A percentile compares a stretch with the other conserved stretches of the same genome.
These are phyloP conservation scores for Sminthurides aquaticus DNA, from an alignment of 2,888 invertebrate genomes.

Conservation along the genomic window DNA sequence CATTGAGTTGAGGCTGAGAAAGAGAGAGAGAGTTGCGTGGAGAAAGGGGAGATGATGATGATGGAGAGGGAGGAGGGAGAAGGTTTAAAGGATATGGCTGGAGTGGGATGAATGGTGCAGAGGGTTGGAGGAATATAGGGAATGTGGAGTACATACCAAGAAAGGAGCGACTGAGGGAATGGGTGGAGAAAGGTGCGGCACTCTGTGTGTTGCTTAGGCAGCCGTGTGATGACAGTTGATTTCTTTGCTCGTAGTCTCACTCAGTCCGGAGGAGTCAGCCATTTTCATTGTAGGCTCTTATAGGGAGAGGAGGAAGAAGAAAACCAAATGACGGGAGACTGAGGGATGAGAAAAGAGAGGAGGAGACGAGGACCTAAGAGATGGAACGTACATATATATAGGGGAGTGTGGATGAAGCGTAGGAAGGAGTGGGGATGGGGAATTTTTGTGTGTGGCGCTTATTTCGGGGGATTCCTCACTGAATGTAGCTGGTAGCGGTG, in stretches of 20 bases:
- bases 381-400: neutral
- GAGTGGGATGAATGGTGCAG: neutral
- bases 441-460: no score
- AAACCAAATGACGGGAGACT: neutral
- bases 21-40: conserved; percentile 1
- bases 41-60: neutral
- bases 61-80: neutral
- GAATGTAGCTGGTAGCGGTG: no score
- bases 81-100: neutral
- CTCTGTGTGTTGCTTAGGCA: conserved; percentile 17
- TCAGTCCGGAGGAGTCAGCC: conserved; percentile 24
- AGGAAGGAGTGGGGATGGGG: no score
- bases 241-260: conserved; percentile 10
- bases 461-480: no score
- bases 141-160: no score
- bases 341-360: neutral
- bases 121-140: no score
- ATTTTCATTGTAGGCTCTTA: conserved; percentile 21
- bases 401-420: no score
- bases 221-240: conserved; percentile 21
- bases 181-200: conserved; percentile 22
- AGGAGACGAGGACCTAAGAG: neutral
- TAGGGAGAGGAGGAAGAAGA: no score
- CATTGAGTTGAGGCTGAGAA: no score
- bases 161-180: neutral